These are phyloP conservation scores for Haliclona indistincta DNA, from an alignment of 37 sponge, comb jelly and placozoan genomes.

Conservation along the genomic window DNA sequence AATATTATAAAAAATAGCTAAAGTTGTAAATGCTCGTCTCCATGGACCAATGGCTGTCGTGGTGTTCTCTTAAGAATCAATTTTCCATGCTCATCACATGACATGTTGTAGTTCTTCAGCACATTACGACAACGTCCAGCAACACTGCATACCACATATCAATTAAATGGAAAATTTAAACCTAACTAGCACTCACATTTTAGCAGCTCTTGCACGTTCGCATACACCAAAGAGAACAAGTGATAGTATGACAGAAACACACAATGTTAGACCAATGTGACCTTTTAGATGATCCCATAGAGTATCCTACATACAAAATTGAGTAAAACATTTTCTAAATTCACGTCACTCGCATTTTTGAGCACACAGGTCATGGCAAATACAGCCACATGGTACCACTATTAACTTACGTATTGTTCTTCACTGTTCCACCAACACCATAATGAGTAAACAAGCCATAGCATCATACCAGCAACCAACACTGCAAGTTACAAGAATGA, in stretches of 20 bases:
- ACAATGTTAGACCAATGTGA: slow-evolving; percentile 40
- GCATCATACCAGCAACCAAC: slow-evolving; percentile 14
- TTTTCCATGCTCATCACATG: slow-evolving; percentile 86
- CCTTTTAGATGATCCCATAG: slow-evolving; percentile 42
- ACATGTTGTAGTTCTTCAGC: slow-evolving; percentile 81
- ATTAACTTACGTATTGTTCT: slow-evolving; percentile 52
- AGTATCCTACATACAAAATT: slow-evolving; percentile 11
- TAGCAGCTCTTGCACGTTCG: slow-evolving; percentile 54
- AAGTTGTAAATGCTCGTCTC: background rate
- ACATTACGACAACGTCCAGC: slow-evolving; percentile 57
- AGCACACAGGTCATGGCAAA: too few species aligned
- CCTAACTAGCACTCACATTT: slow-evolving; percentile 39
- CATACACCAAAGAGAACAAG: slow-evolving; percentile 56
- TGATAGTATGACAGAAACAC: slow-evolving; percentile 27
- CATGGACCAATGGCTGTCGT: background rate
- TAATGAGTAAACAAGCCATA: slow-evolving; percentile 47
- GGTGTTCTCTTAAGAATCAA: slow-evolving; percentile 63
- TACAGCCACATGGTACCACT: too few species aligned
- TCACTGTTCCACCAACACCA: slow-evolving; percentile 62
- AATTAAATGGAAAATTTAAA: background rate
- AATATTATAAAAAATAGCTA: background rate
- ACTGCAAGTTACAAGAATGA: too few species aligned
- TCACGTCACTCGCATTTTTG: too few species aligned
- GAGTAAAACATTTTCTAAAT: background rate
- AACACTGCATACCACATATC: slow-evolving; percentile 32